These are phyloP conservation scores for Brotula barbata DNA, from an alignment of 2,797 vertebrate species.

Conservation along the genomic window DNA sequence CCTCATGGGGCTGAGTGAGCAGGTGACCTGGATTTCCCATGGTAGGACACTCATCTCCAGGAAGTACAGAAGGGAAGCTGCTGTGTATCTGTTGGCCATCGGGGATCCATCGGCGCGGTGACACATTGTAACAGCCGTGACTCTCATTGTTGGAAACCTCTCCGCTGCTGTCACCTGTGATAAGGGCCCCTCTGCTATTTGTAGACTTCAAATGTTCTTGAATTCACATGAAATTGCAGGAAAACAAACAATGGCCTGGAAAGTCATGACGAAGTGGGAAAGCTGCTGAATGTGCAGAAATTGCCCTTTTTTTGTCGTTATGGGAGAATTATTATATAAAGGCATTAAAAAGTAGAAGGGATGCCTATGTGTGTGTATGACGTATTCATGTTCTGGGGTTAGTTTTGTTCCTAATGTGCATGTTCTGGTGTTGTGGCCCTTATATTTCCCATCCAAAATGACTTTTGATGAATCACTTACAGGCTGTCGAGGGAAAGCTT, in stretches of 20 bases:
- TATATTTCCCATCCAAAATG: too few relatives aligned
- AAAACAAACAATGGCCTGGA: slow-evolving; percentile 7
- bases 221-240: neutral
- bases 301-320: too few relatives aligned
- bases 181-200: slow-evolving; percentile 33
- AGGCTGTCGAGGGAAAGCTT: too few relatives aligned
- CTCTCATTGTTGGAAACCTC: slow-evolving; percentile 36
- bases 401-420: too few relatives aligned
- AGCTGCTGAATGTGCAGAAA: neutral
- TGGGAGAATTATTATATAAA: too few relatives aligned
- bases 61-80: slow-evolving; percentile 52
- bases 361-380: too few relatives aligned
- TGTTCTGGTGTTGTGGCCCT: too few relatives aligned
- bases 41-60: slow-evolving; percentile 37
- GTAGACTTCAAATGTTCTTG: slow-evolving; percentile 19
- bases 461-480: too few relatives aligned
- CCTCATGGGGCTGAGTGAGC: slow-evolving; percentile 20
- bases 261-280: neutral
- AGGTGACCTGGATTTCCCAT: slow-evolving; percentile 62
- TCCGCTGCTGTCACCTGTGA: slow-evolving; percentile 7
- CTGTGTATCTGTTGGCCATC: slow-evolving; percentile 27
- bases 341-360: too few relatives aligned
- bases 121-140: too few relatives aligned
- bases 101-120: slow-evolving; percentile 18
- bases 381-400: too few relatives aligned